Conservation (phyloP, 2,113 vertebrate genomes). For the Pelmatolapia mariae region DNA sequence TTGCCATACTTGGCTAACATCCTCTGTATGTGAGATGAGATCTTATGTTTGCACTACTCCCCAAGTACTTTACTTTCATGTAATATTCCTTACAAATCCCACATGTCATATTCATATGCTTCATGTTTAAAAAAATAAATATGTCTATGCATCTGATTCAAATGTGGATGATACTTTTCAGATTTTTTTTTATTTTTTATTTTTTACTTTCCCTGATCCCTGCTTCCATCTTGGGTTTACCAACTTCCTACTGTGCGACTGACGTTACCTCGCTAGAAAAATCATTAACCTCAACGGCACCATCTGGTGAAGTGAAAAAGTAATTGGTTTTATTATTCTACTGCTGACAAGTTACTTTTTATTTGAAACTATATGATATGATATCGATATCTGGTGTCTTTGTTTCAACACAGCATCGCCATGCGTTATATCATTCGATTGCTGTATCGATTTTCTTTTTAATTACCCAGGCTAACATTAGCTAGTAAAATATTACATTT, state of each 20-base stretch:
- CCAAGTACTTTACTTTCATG: background rate
- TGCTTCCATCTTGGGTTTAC: background rate
- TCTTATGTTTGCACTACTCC: background rate
- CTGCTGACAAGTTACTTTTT: background rate
- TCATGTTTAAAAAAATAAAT: background rate
- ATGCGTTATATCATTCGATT: background rate
- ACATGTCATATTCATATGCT: background rate
- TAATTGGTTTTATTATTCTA: background rate
- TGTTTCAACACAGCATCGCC: background rate
- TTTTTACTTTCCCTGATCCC: background rate
- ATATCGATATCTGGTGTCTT: background rate
- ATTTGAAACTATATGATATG: background rate
- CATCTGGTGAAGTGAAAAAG: background rate
- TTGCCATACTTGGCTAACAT: background rate
- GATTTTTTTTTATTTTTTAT: background rate
- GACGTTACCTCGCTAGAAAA: background rate
- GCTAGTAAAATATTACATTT: background rate
- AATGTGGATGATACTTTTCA: background rate
- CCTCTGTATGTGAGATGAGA: background rate
- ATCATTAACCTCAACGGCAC: background rate
- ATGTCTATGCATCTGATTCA: background rate
- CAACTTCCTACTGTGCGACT: background rate
- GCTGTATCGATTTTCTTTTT: fast-evolving
- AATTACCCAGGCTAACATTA: background rate
- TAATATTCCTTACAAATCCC: background rate